Evolutionary conservation across 2,888 invertebrate species (phyloP), one percentile per base, ranked within the genome.

Genomic region (Cybosia mesomella): DNA sequence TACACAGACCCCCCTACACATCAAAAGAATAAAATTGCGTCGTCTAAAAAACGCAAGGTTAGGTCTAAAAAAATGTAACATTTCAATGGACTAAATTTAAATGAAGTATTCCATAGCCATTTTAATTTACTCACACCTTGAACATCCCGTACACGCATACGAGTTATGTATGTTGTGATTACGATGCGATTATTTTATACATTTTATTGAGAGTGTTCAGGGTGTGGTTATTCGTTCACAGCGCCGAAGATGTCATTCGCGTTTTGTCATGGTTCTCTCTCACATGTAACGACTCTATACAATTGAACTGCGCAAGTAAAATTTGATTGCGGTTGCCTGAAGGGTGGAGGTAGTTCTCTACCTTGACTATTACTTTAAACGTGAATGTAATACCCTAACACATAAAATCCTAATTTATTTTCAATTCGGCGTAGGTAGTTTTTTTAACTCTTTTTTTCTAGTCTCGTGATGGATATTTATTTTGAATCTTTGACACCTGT

Each of bases 231-330:
- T n/a, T 18, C 49, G 49, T n/a, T 49, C 49, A 15, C n/a, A n/a
- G n/a, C 8, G 49, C n/a, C 15, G 49, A n/a, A 49, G 49, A 9
- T 49, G n/a, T 49, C 49, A 49, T 49, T 49, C 49, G 49, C n/a
- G 49, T 49, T 49, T 49, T 49, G 49, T 49, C n/a, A 49, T 49
- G 49, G 49, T 49, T 18, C 49, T n/a, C 49, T n/a, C 49, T 49
- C 49, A 49, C 49, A 8, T 49, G 49, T 49, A n/a, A 49, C 49
- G 49, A 49, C 49, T n/a, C 49, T 8, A n/a, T 49, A n/a, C 49
- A 7, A 49, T 49, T n/a, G n/a, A 49, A 49, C n/a, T n/a, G 49
- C 2, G 49, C 49, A n/a, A 49, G 49, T 49, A 49, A 49, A n/a
- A 49, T 49, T 49, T n/a, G 49, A 49, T 49, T 49, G 49, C 36